These are phyloP conservation scores for Chionoecetes opilio DNA, from an alignment of 1,140 invertebrate genomes.

Conservation along the genomic window DNA sequence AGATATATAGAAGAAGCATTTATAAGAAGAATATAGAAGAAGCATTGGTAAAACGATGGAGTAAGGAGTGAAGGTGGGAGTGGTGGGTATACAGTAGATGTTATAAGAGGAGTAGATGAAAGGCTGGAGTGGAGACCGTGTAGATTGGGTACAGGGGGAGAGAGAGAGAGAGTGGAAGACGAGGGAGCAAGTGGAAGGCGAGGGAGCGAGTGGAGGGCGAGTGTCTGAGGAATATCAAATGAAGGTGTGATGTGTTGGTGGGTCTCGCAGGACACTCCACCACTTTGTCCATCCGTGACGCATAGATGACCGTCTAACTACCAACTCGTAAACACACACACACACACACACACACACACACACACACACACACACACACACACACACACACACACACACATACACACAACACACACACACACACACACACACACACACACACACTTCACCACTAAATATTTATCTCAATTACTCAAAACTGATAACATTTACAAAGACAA, in stretches of 20 bases:
- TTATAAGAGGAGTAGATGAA: neutral
- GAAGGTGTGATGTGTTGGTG: neutral
- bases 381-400: neutral
- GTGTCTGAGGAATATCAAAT: neutral
- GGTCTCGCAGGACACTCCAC: neutral
- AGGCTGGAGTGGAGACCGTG: neutral
- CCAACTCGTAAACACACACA: neutral
- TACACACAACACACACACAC: neutral
- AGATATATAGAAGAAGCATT: too few species aligned
- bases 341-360: slow-evolving; percentile 27
- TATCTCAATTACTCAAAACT: neutral
- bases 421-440: neutral
- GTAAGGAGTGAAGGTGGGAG: too few species aligned
- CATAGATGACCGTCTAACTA: neutral
- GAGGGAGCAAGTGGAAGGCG: neutral
- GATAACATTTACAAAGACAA: neutral
- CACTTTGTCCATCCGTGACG: neutral
- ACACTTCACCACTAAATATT: neutral
- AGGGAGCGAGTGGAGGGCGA: neutral
- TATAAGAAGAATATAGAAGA: too few species aligned
- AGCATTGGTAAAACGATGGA: too few species aligned
- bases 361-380: slow-evolving; percentile 17
- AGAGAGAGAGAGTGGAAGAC: neutral
- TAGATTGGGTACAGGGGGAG: too few species aligned
- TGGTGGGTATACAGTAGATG: too few species aligned